These are phyloP conservation scores for Oconnorella tubifera DNA, from an alignment of 2,888 invertebrate species.

Conservation along the genomic window DNA sequence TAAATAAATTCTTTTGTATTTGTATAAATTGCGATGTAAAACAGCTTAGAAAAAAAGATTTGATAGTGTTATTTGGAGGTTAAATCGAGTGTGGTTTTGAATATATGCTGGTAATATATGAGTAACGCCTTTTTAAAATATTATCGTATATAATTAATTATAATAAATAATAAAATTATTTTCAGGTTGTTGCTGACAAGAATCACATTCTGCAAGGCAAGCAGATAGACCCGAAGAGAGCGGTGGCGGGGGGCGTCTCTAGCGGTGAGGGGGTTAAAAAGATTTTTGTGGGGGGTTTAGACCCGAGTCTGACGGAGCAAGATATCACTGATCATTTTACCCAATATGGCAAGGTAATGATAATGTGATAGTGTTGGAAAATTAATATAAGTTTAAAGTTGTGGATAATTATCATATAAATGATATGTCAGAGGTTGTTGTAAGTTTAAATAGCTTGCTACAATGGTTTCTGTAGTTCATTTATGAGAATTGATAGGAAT, in stretches of 20 bases:
- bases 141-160: too few species aligned
- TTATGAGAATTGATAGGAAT: too few species aligned
- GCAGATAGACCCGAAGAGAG: slow-evolving; percentile 92
- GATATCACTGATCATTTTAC: slow-evolving; percentile 89
- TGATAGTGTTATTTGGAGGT: too few species aligned
- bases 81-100: background rate
- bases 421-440: background rate
- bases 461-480: too few species aligned
- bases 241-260: slow-evolving; percentile 75
- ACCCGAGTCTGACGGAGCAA: slow-evolving; percentile 85
- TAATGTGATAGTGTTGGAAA: background rate
- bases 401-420: background rate
- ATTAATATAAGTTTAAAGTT: slow-evolving; percentile 2
- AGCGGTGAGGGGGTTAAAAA: slow-evolving; percentile 66
- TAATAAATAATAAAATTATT: too few species aligned
- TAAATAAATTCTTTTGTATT: too few species aligned
- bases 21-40: too few species aligned
- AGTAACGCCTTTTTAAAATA: background rate
- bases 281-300: slow-evolving; percentile 92
- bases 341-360: slow-evolving; percentile 81
- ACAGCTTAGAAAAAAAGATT: too few species aligned
- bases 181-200: slow-evolving; percentile 40
- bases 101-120: background rate
- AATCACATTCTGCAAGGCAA: slow-evolving; percentile 85
- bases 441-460: background rate